Evolutionary conservation across 2,113 vertebrate species (phyloP).

Genomic region (Globicephala melas): DNA sequence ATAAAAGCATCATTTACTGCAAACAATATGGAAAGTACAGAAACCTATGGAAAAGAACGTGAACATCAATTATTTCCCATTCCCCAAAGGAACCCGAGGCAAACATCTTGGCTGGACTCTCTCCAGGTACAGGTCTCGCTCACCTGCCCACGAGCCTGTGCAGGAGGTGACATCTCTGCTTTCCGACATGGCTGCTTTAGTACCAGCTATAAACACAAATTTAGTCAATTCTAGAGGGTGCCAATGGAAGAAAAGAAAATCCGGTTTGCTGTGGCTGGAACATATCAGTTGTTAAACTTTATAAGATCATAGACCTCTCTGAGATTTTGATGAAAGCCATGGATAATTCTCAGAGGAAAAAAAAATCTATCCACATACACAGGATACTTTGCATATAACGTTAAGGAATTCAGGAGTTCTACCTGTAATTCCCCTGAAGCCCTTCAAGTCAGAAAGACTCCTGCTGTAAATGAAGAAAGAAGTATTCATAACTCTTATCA

Average conservation of each 20-base stretch:
- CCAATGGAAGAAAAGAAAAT: background rate
- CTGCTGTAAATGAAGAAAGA: constrained; percentile 5
- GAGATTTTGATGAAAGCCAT: constrained; percentile 36
- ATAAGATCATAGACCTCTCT: constrained; percentile 1
- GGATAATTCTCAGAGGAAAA: background rate
- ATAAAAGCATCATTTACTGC: background rate
- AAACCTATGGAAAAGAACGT: background rate
- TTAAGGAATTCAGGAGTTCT: background rate
- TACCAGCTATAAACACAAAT: background rate
- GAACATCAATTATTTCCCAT: background rate
- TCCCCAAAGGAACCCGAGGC: background rate
- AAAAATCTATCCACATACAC: background rate
- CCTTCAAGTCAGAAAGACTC: constrained; percentile 23
- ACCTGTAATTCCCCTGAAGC: background rate
- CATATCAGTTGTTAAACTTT: background rate
- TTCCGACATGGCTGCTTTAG: background rate
- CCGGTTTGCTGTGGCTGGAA: background rate
- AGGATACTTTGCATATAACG: constrained; percentile 8
- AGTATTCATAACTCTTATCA: background rate
- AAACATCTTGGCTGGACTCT: background rate
- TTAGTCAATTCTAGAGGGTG: background rate
- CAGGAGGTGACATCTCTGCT: background rate
- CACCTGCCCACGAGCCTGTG: background rate
- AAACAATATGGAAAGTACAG: background rate
- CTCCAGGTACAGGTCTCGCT: accelerated